Conservation (phyloP, 2,888 invertebrate species). For the Ophion slaviceki region DNA sequence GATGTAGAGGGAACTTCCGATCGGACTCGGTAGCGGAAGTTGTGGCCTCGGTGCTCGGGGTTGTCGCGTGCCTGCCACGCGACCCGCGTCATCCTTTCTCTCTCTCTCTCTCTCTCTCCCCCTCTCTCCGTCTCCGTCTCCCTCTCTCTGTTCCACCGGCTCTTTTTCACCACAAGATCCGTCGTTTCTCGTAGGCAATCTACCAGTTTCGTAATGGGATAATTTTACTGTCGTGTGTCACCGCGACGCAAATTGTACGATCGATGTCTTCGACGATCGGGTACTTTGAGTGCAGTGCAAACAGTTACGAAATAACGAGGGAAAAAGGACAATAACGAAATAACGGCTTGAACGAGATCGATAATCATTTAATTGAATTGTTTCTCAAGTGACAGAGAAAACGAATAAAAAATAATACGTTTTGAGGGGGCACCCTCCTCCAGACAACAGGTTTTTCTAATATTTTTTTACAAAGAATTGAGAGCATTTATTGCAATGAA, state of each 20-base stretch:
- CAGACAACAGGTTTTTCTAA: too few species aligned
- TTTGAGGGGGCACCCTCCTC: too few species aligned
- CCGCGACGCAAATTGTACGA: constrained; percentile 68
- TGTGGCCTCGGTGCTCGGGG: constrained; percentile 70
- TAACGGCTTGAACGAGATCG: not conserved
- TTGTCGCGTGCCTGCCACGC: constrained; percentile 79
- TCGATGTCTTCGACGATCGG: constrained; percentile 56
- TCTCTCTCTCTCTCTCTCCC: constrained; percentile 38
- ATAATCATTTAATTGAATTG: not conserved
- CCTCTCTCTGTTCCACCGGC: not conserved
- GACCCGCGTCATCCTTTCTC: constrained; percentile 65
- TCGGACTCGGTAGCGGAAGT: constrained; percentile 73
- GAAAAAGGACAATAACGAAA: not conserved
- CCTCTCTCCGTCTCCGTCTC: not conserved
- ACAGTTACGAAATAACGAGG: not conserved
- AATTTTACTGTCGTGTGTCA: constrained; percentile 62
- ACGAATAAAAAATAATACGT: not conserved
- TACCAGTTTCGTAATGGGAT: constrained; percentile 70
- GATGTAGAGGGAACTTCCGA: constrained; percentile 47
- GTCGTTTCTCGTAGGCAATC: constrained; percentile 61
- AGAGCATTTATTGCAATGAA: too few species aligned
- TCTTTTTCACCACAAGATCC: constrained; percentile 4
- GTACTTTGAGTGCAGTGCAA: constrained; percentile 13
- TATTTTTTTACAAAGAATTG: too few species aligned
- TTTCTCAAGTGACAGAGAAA: not conserved